These are phyloP conservation scores for Sturnira hondurensis DNA, from an alignment of 2,113 vertebrate genomes.

Conservation along the genomic window DNA sequence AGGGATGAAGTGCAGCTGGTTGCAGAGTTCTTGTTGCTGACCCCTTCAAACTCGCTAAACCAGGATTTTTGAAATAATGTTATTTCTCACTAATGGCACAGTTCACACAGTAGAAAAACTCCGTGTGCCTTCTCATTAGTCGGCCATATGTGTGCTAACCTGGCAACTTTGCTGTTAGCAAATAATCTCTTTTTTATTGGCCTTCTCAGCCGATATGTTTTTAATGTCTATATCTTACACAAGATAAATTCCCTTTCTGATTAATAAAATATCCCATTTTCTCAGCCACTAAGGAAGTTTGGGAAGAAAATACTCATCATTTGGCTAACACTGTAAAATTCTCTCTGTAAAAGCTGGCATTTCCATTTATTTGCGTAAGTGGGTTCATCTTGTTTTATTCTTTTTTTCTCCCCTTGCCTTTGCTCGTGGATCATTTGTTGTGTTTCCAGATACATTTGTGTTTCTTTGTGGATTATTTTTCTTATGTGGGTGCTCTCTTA, in stretches of 20 bases:
- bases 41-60: constrained; percentile 1
- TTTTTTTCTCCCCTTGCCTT: background rate
- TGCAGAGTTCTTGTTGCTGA: background rate
- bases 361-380: constrained; percentile 16
- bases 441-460: constrained; percentile 42
- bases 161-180: background rate
- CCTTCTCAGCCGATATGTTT: background rate
- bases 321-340: constrained; percentile 63
- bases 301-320: constrained; percentile 40
- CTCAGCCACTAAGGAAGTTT: constrained; percentile 33
- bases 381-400: constrained; percentile 19
- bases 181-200: constrained; percentile 49
- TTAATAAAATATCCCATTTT: constrained; percentile 63
- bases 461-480: constrained; percentile 52
- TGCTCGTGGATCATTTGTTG: background rate
- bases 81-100: constrained; percentile 27
- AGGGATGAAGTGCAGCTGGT: background rate
- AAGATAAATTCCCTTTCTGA: constrained; percentile 54
- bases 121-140: background rate
- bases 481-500: constrained; percentile 41
- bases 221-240: constrained; percentile 50
- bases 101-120: background rate
- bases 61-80: background rate
- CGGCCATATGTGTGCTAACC: background rate
- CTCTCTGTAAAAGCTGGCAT: constrained; percentile 46